phyloP scores from a whole-genome alignment of 2,797 vertebrate species.

The Enteromius argenteus region DNA sequence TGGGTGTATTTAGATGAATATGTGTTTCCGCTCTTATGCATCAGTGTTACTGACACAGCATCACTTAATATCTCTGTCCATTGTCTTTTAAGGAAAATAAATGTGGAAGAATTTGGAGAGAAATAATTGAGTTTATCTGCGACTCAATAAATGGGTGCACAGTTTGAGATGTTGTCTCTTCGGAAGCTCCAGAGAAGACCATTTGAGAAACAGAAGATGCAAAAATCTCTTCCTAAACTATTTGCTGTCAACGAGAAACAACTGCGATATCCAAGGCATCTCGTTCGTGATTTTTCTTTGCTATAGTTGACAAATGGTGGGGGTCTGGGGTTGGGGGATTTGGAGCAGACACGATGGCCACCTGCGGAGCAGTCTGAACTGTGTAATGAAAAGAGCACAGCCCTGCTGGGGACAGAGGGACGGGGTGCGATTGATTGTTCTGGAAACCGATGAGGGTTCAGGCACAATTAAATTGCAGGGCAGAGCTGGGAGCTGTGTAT shows the following conservation, averaged over 20 bases:
- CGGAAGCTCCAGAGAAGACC: not conserved
- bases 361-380: conserved; percentile 54
- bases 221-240: not conserved
- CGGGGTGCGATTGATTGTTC: conserved; percentile 83
- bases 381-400: conserved; percentile 58
- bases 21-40: conserved; percentile 73
- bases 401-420: conserved; percentile 37
- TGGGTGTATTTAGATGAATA: conserved; percentile 31
- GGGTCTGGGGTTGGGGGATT: conserved; percentile 9
- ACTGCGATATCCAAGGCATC: not conserved
- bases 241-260: not conserved
- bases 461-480: conserved; percentile 98
- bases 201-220: not conserved
- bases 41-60: conserved; percentile 79
- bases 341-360: conserved; percentile 43
- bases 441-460: conserved; percentile 95
- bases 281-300: conserved; percentile 16
- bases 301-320: conserved; percentile 3
- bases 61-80: conserved; percentile 71
- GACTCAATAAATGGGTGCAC: not conserved
- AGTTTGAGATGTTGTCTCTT: not conserved
- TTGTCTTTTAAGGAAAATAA: conserved; percentile 58
- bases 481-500: conserved; percentile 83
- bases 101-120: not conserved
- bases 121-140: not conserved